Conservation (phyloP, 2,797 vertebrate genomes). For the Eulemur coronatus region DNA sequence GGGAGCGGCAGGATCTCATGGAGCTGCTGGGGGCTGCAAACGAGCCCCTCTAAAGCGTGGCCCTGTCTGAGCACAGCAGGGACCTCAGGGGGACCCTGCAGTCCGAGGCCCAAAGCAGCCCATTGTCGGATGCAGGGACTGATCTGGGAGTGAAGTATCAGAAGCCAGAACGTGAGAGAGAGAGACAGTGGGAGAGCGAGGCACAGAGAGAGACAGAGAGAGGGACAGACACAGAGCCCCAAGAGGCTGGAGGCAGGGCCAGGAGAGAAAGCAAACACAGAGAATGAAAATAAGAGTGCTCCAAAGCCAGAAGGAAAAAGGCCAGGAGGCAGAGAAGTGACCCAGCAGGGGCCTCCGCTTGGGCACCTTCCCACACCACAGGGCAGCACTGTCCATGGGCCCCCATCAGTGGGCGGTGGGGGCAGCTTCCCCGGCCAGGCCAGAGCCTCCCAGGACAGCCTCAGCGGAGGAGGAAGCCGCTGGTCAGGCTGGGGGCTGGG, state of each 20-base stretch:
- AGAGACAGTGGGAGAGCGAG: background rate
- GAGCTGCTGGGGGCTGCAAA: background rate
- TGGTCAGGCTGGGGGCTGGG: conserved; percentile 48
- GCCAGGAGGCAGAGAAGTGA: background rate
- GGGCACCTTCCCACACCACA: background rate
- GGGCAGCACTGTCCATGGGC: background rate
- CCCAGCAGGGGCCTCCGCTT: background rate
- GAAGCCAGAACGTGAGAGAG: background rate
- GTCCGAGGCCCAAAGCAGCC: background rate
- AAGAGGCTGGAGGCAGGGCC: background rate
- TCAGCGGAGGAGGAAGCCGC: conserved; percentile 51
- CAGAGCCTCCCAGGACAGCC: conserved; percentile 9
- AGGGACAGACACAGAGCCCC: background rate
- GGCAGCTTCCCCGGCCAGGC: background rate
- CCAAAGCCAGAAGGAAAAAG: background rate
- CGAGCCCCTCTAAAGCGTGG: background rate
- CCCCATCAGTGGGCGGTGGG: background rate
- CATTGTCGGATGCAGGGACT: background rate
- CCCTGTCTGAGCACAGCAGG: background rate
- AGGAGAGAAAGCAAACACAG: background rate
- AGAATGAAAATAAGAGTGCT: background rate
- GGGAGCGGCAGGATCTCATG: background rate
- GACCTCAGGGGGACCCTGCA: background rate
- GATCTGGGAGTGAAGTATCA: background rate
- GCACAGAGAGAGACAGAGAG: background rate